A percentile compares a stretch with the other conserved stretches of the same genome.
These are phyloP conservation scores for Ips typographus DNA, from an alignment of 1,140 invertebrate genomes.

Conservation along the genomic window DNA sequence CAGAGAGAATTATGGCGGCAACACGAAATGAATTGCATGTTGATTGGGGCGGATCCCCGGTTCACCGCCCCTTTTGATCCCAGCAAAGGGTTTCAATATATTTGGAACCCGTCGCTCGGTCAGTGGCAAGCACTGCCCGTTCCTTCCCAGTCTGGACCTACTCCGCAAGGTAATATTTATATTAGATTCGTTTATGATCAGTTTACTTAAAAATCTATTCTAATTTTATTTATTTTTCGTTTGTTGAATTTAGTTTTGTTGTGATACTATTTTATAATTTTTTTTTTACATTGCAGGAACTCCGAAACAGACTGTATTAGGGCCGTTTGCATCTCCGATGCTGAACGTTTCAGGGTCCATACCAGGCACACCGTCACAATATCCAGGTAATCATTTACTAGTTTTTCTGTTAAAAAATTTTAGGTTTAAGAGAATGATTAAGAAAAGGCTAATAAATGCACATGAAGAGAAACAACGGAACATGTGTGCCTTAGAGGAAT, in stretches of 20 bases:
- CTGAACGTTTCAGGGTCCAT: constrained; percentile 15
- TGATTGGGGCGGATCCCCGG: constrained; percentile 61
- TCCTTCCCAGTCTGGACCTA: constrained; percentile 36
- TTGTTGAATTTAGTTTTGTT: constrained; percentile 2
- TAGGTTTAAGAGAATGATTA: too few relatives aligned
- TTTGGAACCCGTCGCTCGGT: constrained; percentile 61
- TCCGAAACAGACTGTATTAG: constrained; percentile 21
- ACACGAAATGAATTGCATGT: constrained; percentile 63
- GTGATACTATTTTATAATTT: too few relatives aligned
- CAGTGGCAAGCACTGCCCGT: constrained; percentile 63
- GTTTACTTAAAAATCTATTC: neutral
- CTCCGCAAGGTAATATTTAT: constrained; percentile 40
- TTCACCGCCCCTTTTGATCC: constrained; percentile 59
- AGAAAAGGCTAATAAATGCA: too few relatives aligned
- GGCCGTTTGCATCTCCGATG: constrained; percentile 2
- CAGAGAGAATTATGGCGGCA: constrained; percentile 65
- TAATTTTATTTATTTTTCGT: neutral
- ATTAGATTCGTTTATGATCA: neutral
- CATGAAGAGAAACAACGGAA: too few relatives aligned
- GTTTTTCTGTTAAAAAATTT: neutral
- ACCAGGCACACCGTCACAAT: constrained; percentile 8
- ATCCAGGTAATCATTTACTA: constrained; percentile 19
- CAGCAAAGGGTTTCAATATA: constrained; percentile 58
- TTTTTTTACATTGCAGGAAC: constrained; percentile 1
- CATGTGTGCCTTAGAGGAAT: too few relatives aligned